Percentiles rank a stretch among this genome's conserved stretches.
phyloP scores from a whole-genome alignment of 2,797 vertebrate genomes.

The Pelobates cultripes region DNA sequence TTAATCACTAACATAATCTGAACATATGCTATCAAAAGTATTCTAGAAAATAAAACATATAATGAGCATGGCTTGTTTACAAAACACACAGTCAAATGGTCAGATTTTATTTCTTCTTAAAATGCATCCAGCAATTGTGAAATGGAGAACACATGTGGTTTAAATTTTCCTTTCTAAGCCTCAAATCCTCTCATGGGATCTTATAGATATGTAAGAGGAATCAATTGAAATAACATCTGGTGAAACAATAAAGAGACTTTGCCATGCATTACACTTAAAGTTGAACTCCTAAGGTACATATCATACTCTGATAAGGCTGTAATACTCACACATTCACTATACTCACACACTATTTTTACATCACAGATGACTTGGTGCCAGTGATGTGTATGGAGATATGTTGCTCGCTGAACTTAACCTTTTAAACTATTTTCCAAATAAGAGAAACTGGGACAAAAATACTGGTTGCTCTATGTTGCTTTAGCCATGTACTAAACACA shows the following conservation, averaged over 20 bases:
- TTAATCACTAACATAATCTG: too few relatives aligned
- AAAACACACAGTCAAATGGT: not conserved
- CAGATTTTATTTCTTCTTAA: not conserved
- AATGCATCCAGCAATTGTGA: not conserved
- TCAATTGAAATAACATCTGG: constrained; percentile 8
- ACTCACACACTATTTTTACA: not conserved
- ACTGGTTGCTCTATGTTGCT: too few relatives aligned
- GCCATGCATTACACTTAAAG: not conserved
- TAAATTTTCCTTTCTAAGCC: constrained; percentile 4
- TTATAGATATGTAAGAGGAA: constrained; percentile 16
- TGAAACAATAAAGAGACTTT: not conserved
- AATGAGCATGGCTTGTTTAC: not conserved
- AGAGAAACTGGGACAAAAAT: too few relatives aligned
- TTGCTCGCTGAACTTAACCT: too few relatives aligned
- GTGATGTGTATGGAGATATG: too few relatives aligned
- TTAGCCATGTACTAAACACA: too few relatives aligned
- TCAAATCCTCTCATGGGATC: not conserved
- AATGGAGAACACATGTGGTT: constrained; percentile 6
- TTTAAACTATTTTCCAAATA: too few relatives aligned
- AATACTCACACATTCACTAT: not conserved
- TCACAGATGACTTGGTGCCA: not conserved
- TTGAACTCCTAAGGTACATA: not conserved
- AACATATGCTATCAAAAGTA: too few relatives aligned
- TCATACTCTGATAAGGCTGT: not conserved
- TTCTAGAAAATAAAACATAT: too few relatives aligned